These are phyloP conservation scores for Naso thynnoides DNA, from an alignment of 2,797 vertebrate species.

Conservation along the genomic window DNA sequence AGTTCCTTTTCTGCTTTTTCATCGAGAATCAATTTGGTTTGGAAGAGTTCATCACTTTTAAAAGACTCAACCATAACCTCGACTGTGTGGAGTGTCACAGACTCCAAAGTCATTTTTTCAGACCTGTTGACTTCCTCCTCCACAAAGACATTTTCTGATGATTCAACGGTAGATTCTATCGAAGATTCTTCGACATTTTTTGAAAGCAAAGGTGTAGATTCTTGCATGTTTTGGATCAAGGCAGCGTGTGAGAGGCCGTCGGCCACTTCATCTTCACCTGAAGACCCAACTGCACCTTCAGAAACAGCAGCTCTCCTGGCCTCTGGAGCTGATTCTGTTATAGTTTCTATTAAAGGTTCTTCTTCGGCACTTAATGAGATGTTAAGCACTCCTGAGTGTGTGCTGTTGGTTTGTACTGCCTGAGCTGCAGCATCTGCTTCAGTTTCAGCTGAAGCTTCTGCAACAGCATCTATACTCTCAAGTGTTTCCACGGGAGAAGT, in stretches of 20 bases:
- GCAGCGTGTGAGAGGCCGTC: not conserved
- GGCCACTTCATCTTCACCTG: not conserved
- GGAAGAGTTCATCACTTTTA: slow-evolving; percentile 11
- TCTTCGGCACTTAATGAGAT: not conserved
- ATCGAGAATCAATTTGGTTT: not conserved
- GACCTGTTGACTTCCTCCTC: not conserved
- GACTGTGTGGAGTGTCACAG: slow-evolving; percentile 13
- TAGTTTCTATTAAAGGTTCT: slow-evolving; percentile 5
- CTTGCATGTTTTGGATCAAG: not conserved
- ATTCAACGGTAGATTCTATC: slow-evolving; percentile 9
- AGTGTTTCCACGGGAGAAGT: not conserved
- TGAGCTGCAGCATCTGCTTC: not conserved
- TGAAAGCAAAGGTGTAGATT: not conserved
- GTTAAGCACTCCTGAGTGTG: not conserved
- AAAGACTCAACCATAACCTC: slow-evolving; percentile 7
- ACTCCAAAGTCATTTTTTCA: slow-evolving; percentile 43
- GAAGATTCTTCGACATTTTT: not conserved
- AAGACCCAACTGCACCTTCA: too few relatives aligned
- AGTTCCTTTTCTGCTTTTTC: slow-evolving; percentile 10
- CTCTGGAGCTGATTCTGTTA: slow-evolving; percentile 1
- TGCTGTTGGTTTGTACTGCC: not conserved
- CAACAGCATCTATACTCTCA: not conserved
- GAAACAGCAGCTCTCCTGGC: too few relatives aligned
- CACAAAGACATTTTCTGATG: not conserved
- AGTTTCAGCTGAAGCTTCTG: not conserved